Evolutionary conservation across 2,888 invertebrate genomes (phyloP).

Genomic region (Ommatoiulus sabulosus): DNA sequence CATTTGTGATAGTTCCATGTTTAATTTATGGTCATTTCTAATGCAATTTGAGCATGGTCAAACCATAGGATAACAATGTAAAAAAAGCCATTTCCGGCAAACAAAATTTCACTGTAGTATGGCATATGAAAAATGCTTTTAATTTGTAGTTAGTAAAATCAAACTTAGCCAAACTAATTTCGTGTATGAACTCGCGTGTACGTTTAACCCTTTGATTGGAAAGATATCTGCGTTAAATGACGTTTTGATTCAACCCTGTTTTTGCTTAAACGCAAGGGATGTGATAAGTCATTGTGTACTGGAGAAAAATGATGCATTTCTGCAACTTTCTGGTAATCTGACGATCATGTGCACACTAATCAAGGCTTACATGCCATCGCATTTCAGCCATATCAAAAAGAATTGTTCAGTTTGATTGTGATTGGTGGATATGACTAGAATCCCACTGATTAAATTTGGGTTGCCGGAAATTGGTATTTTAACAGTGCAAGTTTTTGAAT

Average conservation of each 20-base stretch:
- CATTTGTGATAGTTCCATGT: too few relatives aligned
- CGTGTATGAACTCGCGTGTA: too few relatives aligned
- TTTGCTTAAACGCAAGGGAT: not conserved
- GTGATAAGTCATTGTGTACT: not conserved
- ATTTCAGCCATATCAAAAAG: not conserved
- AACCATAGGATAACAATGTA: too few relatives aligned
- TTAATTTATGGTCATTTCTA: too few relatives aligned
- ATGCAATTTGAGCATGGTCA: too few relatives aligned
- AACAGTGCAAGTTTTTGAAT: not conserved
- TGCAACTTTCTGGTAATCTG: not conserved
- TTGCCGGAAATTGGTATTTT: not conserved
- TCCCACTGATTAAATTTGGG: not conserved
- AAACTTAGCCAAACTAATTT: too few relatives aligned
- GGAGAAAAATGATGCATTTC: not conserved
- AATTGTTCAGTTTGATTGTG: not conserved
- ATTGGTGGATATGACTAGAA: not conserved
- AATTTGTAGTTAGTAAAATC: too few relatives aligned
- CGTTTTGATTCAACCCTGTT: not conserved
- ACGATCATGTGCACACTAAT: not conserved
- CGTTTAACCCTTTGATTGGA: too few relatives aligned
- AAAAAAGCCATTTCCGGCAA: too few relatives aligned
- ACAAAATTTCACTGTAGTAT: too few relatives aligned
- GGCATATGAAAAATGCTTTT: too few relatives aligned
- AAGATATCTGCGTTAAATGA: not conserved
- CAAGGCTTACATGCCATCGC: not conserved